These are phyloP conservation scores for Tupiocoris notatus DNA, from an alignment of 2,888 invertebrate genomes.

Conservation along the genomic window DNA sequence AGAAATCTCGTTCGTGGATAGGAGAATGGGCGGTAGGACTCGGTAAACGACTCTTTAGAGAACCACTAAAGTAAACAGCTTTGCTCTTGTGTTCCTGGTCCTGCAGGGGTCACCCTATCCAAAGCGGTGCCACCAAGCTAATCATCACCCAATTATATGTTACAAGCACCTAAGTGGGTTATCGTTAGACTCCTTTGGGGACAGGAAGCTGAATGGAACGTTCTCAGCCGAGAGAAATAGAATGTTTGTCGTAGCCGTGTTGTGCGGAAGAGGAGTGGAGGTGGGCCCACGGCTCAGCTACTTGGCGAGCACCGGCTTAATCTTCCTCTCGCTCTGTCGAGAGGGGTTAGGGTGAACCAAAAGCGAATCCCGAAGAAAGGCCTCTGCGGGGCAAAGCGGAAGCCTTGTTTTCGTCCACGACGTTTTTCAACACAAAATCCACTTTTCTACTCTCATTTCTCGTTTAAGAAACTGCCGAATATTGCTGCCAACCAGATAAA, in stretches of 20 bases:
- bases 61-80: neutral
- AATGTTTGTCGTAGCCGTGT: neutral
- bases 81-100: neutral
- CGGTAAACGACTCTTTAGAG: neutral
- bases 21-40: neutral
- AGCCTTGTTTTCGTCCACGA: too few relatives aligned
- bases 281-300: too few relatives aligned
- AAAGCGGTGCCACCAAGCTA: neutral
- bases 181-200: slow-evolving; percentile 5
- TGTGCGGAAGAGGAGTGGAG: neutral
- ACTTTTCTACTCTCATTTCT: too few relatives aligned
- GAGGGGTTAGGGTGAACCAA: too few relatives aligned
- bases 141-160: slow-evolving; percentile 33
- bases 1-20: neutral
- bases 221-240: neutral
- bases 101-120: neutral
- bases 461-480: too few relatives aligned
- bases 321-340: neutral
- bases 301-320: neutral
- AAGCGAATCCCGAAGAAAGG: too few relatives aligned
- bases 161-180: slow-evolving; percentile 19
- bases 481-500: too few relatives aligned
- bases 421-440: too few relatives aligned
- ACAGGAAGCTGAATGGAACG: neutral
- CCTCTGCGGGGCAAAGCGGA: too few relatives aligned